Percentiles rank a stretch among this genome's conserved stretches.
These are phyloP conservation scores for Dynastes maya DNA, from an alignment of 2,888 invertebrate species.

Conservation along the genomic window DNA sequence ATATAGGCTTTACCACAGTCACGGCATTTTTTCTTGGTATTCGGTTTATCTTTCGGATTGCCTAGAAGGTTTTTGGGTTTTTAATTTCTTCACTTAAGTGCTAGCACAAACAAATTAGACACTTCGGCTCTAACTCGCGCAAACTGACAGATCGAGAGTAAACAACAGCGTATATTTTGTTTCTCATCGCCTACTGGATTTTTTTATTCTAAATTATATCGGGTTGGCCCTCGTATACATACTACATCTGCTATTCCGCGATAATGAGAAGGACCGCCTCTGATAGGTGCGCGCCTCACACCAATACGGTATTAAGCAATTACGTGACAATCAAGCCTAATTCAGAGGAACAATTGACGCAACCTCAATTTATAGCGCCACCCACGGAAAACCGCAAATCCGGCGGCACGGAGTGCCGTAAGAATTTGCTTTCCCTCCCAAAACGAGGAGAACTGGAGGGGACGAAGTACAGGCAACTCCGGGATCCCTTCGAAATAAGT, in stretches of 20 bases:
- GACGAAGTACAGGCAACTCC: not conserved
- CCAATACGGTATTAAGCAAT: conserved; percentile 33
- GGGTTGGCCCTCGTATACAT: too few relatives aligned
- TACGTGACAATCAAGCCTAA: conserved; percentile 43
- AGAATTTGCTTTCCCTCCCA: conserved; percentile 24
- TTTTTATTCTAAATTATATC: too few relatives aligned
- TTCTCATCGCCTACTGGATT: too few relatives aligned
- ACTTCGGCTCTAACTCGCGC: too few relatives aligned
- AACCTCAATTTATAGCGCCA: conserved; percentile 37
- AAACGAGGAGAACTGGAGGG: not conserved
- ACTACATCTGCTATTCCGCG: not conserved
- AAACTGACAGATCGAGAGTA: too few relatives aligned
- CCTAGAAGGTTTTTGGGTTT: too few relatives aligned
- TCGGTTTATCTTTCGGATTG: too few relatives aligned
- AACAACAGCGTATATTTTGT: too few relatives aligned
- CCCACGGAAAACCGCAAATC: conserved; percentile 40
- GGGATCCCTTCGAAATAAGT: not conserved
- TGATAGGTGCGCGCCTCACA: not conserved
- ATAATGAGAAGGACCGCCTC: not conserved
- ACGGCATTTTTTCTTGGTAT: too few relatives aligned
- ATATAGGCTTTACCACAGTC: too few relatives aligned
- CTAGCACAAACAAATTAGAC: too few relatives aligned
- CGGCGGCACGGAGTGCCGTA: conserved; percentile 13
- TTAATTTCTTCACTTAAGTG: too few relatives aligned
- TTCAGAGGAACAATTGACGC: conserved; percentile 37